These are phyloP conservation scores for Drosophila nigricruria DNA, from an alignment of 2,888 invertebrate species.

Conservation along the genomic window DNA sequence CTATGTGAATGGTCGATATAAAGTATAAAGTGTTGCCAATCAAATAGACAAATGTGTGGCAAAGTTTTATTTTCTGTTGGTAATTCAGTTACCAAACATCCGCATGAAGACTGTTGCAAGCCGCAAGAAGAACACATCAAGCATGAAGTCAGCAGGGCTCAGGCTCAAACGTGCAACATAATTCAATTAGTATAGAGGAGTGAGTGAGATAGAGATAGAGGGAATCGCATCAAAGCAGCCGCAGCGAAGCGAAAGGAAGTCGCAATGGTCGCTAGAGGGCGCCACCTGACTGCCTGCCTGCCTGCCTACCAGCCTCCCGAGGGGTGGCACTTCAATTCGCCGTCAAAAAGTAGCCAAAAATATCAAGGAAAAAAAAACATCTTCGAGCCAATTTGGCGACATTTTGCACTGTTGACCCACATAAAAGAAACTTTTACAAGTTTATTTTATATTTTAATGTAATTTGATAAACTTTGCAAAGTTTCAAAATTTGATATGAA, in stretches of 20 bases:
- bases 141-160: slow-evolving; percentile 56
- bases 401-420: slow-evolving; percentile 48
- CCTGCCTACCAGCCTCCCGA: neutral
- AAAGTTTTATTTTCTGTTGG: slow-evolving; percentile 33
- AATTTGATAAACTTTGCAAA: slow-evolving; percentile 56
- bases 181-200: slow-evolving; percentile 67
- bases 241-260: slow-evolving; percentile 54
- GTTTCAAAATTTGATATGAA: slow-evolving; percentile 48
- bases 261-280: slow-evolving; percentile 20
- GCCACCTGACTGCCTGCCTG: slow-evolving; percentile 9
- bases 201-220: slow-evolving; percentile 1
- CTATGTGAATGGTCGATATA: neutral
- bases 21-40: slow-evolving; percentile 10
- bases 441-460: slow-evolving; percentile 29
- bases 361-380: slow-evolving; percentile 23
- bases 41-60: slow-evolving; percentile 23
- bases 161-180: slow-evolving; percentile 71
- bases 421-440: slow-evolving; percentile 27
- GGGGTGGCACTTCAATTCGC: slow-evolving; percentile 37
- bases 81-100: slow-evolving; percentile 70
- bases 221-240: slow-evolving; percentile 24
- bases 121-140: slow-evolving; percentile 48
- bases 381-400: slow-evolving; percentile 43
- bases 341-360: slow-evolving; percentile 27
- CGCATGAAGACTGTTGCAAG: slow-evolving; percentile 48